These are phyloP conservation scores for Oreochromis mossambicus DNA, from an alignment of 2,797 vertebrate genomes.

Conservation along the genomic window DNA sequence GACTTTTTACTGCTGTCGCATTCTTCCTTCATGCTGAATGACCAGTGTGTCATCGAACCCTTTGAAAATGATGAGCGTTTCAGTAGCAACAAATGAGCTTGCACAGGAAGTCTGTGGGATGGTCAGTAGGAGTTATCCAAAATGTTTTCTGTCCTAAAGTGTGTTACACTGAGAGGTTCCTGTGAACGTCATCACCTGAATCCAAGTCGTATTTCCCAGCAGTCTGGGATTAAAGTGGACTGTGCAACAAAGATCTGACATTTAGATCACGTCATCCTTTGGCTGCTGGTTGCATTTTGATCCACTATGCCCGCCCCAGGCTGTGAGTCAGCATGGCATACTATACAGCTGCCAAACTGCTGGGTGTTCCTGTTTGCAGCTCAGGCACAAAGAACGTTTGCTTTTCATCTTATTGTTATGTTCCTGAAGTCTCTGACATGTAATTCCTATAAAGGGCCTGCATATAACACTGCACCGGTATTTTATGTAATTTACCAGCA, in stretches of 20 bases:
- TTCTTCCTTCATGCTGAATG: not conserved
- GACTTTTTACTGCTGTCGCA: not conserved
- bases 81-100: not conserved
- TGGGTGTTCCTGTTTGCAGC: slow-evolving; percentile 10
- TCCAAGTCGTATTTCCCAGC: not conserved
- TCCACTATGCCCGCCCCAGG: slow-evolving; percentile 16
- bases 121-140: not conserved
- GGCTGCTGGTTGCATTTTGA: slow-evolving; percentile 29
- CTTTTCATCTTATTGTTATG: slow-evolving; percentile 19
- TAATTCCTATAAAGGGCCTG: not conserved
- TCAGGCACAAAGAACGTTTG: not conserved
- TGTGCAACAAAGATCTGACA: slow-evolving; percentile 25
- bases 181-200: not conserved
- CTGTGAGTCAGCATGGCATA: slow-evolving; percentile 54
- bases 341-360: slow-evolving; percentile 27
- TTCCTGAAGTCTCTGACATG: not conserved
- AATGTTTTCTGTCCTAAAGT: not conserved
- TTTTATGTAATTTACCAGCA: slow-evolving; percentile 6
- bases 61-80: not conserved
- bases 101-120: not conserved
- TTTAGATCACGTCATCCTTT: slow-evolving; percentile 32
- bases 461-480: not conserved
- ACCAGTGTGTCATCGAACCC: too few species aligned
- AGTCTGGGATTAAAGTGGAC: not conserved
- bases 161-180: not conserved